A percentile compares a stretch with the other conserved stretches of the same genome.
These are phyloP conservation scores for Lagorchestes hirsutus DNA, from an alignment of 2,797 vertebrate species.

Conservation along the genomic window DNA sequence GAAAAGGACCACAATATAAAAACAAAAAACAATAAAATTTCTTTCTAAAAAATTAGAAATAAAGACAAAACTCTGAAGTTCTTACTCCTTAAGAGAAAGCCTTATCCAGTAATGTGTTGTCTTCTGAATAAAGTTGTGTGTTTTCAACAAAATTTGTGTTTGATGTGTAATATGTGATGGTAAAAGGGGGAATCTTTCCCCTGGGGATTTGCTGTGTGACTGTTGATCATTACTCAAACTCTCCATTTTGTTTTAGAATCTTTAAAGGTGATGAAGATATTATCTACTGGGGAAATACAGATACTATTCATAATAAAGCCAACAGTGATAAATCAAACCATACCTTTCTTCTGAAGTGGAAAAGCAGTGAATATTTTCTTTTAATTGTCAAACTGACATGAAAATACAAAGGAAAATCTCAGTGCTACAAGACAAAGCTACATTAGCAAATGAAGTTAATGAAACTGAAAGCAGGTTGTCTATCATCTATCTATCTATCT, in stretches of 20 bases:
- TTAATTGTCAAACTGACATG: neutral
- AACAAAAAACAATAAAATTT: neutral
- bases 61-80: neutral
- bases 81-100: neutral
- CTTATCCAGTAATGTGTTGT: slow-evolving; percentile 27
- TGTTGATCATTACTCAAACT: slow-evolving; percentile 16
- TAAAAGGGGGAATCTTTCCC: slow-evolving; percentile 4
- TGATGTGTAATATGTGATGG: slow-evolving; percentile 10
- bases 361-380: neutral
- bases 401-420: neutral
- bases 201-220: slow-evolving; percentile 40
- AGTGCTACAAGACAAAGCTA: neutral
- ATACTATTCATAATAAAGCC: neutral
- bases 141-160: slow-evolving; percentile 13
- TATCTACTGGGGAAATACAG: neutral
- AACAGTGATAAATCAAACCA: neutral
- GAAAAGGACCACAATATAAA: neutral
- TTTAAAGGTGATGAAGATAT: neutral
- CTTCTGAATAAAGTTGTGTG: neutral
- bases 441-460: neutral
- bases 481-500: neutral
- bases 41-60: neutral
- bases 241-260: neutral
- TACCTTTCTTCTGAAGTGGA: neutral
- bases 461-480: neutral